Base-by-base conservation (phyloP, 2,113 vertebrate species). In the Neolamprologus caudopunctatus region DNA sequence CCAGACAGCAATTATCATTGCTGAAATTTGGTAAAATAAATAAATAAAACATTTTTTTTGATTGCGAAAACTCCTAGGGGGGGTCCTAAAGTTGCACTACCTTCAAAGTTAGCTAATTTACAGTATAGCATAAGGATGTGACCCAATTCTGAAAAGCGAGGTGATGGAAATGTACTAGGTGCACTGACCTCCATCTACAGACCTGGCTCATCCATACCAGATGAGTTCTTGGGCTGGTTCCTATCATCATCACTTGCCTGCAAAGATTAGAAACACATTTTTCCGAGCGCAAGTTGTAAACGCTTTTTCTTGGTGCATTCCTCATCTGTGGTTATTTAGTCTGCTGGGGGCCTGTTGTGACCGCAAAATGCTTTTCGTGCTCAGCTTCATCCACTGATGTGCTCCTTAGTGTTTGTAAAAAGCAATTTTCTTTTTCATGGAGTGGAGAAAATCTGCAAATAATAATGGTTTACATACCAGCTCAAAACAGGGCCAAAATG, bases 251-350 rank as follows among this genome's bases (percentile, higher is more conserved):
- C 95, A 95, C 95, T 95, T 93, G 93, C 82, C 92, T 86, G 94
- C 26, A 92, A 91, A 95, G 93, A 96, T 96, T 96, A 93, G 92
- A 96, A 96, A 94, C 96, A 96, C 95, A 95, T 96, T 96, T 96
- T 93, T 91, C 90, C 91, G 66, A 84, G 93, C 95, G 79, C 93
- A 90, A 94, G 94, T 93, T 96, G 94, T 96, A 96, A 97, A 96
- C 89, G 94, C 93, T 95, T 95, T 95, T 95, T 95, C 89, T 94
- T 80, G 89, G 91, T 95, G 95, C 95, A 96, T 96, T 96, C 96
- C 95, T 96, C 96, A 96, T 96, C 95, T 96, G 96, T 94, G 94
- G 94, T 91, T 94, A 94, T 96, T 96, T 96, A 95, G 96, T 96
- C 94, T 88, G 96, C 96, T 97, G 96, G 96, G 96, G 95, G 96